Percentiles rank a stretch among this genome's conserved stretches.
These are phyloP conservation scores for Lucifuga dentata DNA, from an alignment of 2,113 vertebrate genomes.

Conservation along the genomic window DNA sequence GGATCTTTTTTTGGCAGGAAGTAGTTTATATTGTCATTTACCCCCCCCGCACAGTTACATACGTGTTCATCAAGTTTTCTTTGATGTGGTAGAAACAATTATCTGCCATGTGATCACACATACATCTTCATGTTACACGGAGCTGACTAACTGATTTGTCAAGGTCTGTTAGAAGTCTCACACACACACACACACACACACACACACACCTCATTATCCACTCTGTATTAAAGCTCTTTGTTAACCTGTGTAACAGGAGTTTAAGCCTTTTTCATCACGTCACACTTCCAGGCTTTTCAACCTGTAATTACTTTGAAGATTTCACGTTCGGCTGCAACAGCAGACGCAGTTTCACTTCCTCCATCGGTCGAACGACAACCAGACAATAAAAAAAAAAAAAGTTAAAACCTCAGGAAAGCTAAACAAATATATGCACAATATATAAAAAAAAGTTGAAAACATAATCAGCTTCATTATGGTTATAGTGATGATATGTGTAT, in stretches of 20 bases:
- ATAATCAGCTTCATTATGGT: no score
- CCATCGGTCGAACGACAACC: no score
- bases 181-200: background rate
- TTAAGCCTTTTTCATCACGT: constrained; percentile 47
- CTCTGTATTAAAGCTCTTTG: constrained; percentile 68
- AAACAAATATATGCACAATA: no score
- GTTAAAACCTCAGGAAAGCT: no score
- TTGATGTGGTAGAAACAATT: constrained; percentile 49
- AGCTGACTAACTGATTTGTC: constrained; percentile 60
- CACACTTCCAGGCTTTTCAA: constrained; percentile 55
- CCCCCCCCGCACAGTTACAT: background rate
- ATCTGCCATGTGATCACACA: constrained; percentile 38
- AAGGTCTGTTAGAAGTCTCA: constrained; percentile 58
- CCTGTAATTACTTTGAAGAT: constrained; percentile 57
- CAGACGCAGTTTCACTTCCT: no score
- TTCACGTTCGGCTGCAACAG: constrained; percentile 21
- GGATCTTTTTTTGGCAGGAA: background rate
- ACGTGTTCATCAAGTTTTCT: constrained; percentile 19
- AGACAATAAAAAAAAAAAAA: no score
- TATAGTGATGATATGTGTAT: no score
- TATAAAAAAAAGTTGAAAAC: no score
- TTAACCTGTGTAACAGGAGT: constrained; percentile 59
- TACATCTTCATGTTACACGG: constrained; percentile 53
- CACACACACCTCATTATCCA: constrained; percentile 58
- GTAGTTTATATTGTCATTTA: background rate